A percentile compares a stretch with the other conserved stretches of the same genome.
Conservation (phyloP, 2,113 vertebrate genomes). For the Podilymbus podiceps region DNA sequence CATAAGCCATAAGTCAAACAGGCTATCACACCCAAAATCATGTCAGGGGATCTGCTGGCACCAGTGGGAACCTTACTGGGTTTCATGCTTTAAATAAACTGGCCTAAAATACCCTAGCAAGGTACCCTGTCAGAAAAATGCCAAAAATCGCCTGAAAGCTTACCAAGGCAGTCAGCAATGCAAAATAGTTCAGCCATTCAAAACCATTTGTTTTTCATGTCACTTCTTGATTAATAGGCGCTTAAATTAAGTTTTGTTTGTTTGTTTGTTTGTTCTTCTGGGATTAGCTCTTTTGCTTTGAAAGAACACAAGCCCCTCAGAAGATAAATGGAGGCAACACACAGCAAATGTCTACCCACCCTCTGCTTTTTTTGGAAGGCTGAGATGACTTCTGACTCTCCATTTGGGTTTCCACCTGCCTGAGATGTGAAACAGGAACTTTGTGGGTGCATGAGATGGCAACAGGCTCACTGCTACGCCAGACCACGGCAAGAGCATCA, state of each 20-base stretch:
- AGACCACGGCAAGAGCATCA: accelerated
- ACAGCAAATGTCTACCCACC: background rate
- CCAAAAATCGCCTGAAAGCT: background rate
- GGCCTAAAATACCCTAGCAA: background rate
- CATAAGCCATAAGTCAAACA: slow-evolving; percentile 10
- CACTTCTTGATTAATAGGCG: background rate
- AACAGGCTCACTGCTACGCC: background rate
- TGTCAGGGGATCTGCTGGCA: background rate
- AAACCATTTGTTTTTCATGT: background rate
- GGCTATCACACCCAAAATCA: slow-evolving; percentile 5
- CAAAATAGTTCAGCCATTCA: background rate
- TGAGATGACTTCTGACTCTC: background rate
- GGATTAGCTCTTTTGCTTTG: background rate
- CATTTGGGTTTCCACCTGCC: background rate
- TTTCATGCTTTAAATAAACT: slow-evolving; percentile 13
- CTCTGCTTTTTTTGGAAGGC: background rate
- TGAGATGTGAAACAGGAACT: accelerated
- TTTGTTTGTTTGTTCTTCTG: slow-evolving; percentile 21
- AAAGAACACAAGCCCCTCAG: background rate
- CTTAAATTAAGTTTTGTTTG: slow-evolving; percentile 3
- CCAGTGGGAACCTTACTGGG: background rate
- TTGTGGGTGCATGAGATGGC: accelerated
- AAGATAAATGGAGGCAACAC: background rate
- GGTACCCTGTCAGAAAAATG: background rate
- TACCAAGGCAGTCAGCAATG: background rate